Base-by-base conservation (phyloP, 1,140 invertebrate genomes). In the Metopolophium dirhodum region DNA sequence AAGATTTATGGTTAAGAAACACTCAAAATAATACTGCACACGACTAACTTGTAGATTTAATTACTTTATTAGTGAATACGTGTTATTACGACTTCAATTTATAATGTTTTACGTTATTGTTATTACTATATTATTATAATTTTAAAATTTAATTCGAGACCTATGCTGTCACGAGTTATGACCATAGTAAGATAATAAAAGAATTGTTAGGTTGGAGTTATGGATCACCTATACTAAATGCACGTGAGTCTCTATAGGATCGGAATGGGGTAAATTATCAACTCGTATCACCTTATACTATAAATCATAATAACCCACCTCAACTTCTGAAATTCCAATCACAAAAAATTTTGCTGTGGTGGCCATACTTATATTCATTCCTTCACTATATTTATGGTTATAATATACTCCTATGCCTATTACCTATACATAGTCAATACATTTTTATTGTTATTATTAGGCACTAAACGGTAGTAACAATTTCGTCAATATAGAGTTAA, bases 1-100 rank as follows among this genome's bases (percentile, higher is more conserved):
- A 87, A 87, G 85, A 87, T 87, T 87, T 87, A 87, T 87, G 85
- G 45, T 49, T 87, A 18, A 87, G 30, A 87, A n/a, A 87, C 11
- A n/a, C 45, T 87, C 85, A 87, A n/a, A n/a, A 87, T n/a, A 87
- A 49, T 49, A 87, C 45, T 49, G 23, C 49, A 9, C 11, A n/a
- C 45, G 1, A 49, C 41, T 45, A 47, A 87, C 41, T 87, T 87
- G 41, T 87, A 47, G 30, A 45, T 87, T 87, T 87, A 30, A 85
- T 18, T 41, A 86, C 41, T 47, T 86, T 14, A 47, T 86, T 86
- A 30, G 26, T 45, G 26, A 86, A 26, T 41, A 41, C 26, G 14
- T 47, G 14, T 85, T 26, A 41, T 26, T 41, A 85, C 23, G 41
- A 85, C 26, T 45, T 85, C 45, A 23, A 37, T 85, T 26, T 45